Percentiles rank a stretch among this genome's conserved stretches.
These are phyloP conservation scores for Ceramica pisi DNA, from an alignment of 2,888 invertebrate genomes.

Conservation along the genomic window DNA sequence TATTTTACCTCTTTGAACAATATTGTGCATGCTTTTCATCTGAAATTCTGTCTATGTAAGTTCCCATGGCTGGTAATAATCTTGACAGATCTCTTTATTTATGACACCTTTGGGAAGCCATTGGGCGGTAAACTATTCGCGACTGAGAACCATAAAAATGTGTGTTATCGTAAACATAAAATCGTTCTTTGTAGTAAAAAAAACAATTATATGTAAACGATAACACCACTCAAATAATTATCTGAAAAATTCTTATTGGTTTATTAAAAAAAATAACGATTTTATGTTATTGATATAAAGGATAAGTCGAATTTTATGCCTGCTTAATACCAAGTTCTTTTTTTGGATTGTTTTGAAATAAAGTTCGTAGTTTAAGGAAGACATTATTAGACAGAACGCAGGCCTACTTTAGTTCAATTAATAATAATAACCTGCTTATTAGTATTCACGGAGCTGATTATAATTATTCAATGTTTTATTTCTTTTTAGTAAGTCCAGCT, in stretches of 20 bases:
- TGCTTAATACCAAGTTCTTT: too few species aligned
- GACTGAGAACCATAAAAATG: background rate
- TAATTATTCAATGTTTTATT: background rate
- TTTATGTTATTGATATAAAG: background rate
- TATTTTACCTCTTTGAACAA: background rate
- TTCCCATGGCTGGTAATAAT: constrained; percentile 16
- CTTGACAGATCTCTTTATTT: constrained; percentile 23
- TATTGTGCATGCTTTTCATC: background rate
- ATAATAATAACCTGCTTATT: too few species aligned
- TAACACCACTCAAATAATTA: too few species aligned
- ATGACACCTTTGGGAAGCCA: constrained; percentile 5
- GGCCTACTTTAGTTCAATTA: too few species aligned
- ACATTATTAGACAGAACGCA: too few species aligned
- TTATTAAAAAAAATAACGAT: background rate
- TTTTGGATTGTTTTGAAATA: background rate
- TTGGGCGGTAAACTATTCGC: background rate
- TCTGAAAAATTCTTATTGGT: too few species aligned
- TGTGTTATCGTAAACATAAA: background rate
- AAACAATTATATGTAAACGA: background rate
- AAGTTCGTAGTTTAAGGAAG: too few species aligned
- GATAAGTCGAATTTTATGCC: too few species aligned
- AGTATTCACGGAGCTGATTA: background rate
- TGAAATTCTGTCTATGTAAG: background rate
- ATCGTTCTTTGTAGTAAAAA: background rate
- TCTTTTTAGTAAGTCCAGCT: background rate